phyloP scores from a whole-genome alignment of 2,888 invertebrate genomes.

The Candidula unifasciata region DNA sequence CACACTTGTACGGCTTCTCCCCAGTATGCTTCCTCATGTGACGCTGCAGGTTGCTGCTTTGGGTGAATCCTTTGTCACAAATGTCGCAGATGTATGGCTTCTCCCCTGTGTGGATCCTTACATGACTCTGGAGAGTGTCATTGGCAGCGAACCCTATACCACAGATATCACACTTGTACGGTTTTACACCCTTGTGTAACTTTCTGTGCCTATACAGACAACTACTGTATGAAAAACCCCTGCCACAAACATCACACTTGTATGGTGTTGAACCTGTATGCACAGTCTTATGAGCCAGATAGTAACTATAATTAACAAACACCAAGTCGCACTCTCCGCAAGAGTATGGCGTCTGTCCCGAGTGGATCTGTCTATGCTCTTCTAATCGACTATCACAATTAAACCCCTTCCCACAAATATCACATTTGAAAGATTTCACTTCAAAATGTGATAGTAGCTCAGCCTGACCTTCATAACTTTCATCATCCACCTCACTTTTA shows the following conservation, averaged over 20 bases:
- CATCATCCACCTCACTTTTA: no score
- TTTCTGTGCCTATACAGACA: neutral
- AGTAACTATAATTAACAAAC: neutral
- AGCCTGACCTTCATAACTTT: no score
- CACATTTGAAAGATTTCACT: neutral
- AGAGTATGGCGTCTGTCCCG: neutral
- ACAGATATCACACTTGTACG: neutral
- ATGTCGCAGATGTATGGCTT: neutral
- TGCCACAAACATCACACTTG: slow-evolving; percentile 5
- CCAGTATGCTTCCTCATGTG: neutral
- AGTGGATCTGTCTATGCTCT: neutral
- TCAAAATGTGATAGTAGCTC: neutral
- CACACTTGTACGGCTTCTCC: neutral
- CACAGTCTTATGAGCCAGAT: neutral
- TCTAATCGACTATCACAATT: neutral
- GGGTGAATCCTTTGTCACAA: neutral
- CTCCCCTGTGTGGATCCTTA: neutral
- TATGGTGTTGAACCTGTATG: neutral
- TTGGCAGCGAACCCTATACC: neutral
- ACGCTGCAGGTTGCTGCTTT: neutral
- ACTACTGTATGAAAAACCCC: neutral
- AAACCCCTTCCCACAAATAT: neutral
- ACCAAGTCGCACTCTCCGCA: neutral
- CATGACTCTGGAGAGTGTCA: neutral
- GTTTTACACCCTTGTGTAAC: neutral